phyloP scores from a whole-genome alignment of 1,140 invertebrate genomes.

The Drosophila leontia region DNA sequence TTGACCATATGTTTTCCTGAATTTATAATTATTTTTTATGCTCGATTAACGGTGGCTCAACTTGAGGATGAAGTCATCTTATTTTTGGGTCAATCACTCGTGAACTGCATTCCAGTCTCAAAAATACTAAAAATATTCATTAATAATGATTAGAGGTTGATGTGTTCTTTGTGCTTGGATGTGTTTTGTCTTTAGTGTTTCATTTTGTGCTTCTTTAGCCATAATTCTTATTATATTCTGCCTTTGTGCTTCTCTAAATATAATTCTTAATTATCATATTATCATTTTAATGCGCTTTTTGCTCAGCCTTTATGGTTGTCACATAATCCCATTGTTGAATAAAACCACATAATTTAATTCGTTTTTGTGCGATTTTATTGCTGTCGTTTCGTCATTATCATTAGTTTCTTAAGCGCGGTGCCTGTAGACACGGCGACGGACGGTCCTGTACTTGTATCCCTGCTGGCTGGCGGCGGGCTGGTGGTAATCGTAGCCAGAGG shows the following conservation, averaged over 20 bases:
- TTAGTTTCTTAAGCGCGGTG: constrained; percentile 61
- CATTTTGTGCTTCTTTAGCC: constrained; percentile 4
- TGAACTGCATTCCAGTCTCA: constrained; percentile 13
- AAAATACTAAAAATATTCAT: constrained; percentile 12
- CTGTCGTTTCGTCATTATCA: constrained; percentile 5
- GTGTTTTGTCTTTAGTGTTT: constrained; percentile 5
- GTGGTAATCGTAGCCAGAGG: constrained; percentile 58
- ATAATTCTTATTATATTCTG: constrained; percentile 5
- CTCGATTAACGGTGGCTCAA: not conserved
- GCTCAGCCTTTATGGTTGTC: constrained; percentile 6
- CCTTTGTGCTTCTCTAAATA: not conserved
- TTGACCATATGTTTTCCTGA: not conserved
- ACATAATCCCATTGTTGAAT: constrained; percentile 7
- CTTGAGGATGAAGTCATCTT: constrained; percentile 21
- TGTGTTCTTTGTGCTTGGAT: not conserved
- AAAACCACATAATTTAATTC: constrained; percentile 29
- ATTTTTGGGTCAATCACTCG: not conserved
- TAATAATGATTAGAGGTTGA: constrained; percentile 13
- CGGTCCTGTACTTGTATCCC: constrained; percentile 67
- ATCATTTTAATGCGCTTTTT: constrained; percentile 8
- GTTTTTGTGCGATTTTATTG: constrained; percentile 36
- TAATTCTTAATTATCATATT: constrained; percentile 16
- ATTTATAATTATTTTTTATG: not conserved
- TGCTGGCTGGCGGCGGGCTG: constrained; percentile 53
- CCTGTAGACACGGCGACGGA: constrained; percentile 71